A percentile compares a stretch with the other conserved stretches of the same genome.
Conservation (phyloP, 2,888 invertebrate genomes). For the Brenthis hecate region DNA sequence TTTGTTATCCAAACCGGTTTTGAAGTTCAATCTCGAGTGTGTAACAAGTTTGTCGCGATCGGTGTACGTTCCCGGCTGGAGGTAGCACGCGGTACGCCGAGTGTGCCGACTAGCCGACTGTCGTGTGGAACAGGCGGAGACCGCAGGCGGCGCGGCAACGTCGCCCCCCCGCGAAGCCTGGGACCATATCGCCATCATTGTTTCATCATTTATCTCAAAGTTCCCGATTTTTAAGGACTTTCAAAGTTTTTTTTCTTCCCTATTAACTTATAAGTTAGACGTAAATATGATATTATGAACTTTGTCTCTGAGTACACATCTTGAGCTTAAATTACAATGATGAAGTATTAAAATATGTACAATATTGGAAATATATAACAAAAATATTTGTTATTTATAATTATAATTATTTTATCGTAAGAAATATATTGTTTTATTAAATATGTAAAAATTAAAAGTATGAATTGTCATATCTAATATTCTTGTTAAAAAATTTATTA, state of each 20-base stretch:
- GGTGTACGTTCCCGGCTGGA: slow-evolving; percentile 60
- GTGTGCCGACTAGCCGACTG: slow-evolving; percentile 39
- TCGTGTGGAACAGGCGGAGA: slow-evolving; percentile 29
- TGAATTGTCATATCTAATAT: too few relatives aligned
- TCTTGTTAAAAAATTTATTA: too few relatives aligned
- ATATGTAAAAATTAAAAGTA: too few relatives aligned
- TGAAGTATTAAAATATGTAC: too few relatives aligned
- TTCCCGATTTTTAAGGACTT: slow-evolving; percentile 49
- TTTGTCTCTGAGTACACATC: too few relatives aligned
- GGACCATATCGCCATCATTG: slow-evolving; percentile 61
- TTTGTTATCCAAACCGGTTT: slow-evolving; percentile 61
- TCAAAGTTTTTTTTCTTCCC: slow-evolving; percentile 1
- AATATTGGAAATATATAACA: too few relatives aligned
- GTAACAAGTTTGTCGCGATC: slow-evolving; percentile 59
- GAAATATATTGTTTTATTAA: too few relatives aligned
- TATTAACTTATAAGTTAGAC: too few relatives aligned
- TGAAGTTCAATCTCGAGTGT: slow-evolving; percentile 65
- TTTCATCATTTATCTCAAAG: slow-evolving; percentile 65
- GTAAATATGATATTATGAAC: too few relatives aligned
- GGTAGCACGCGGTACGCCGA: slow-evolving; percentile 63
- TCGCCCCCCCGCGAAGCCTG: slow-evolving; percentile 55
- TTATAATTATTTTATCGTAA: too few relatives aligned
- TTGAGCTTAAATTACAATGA: too few relatives aligned
- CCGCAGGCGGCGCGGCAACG: slow-evolving; percentile 58
- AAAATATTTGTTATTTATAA: too few relatives aligned